These are phyloP conservation scores for Rhynchomys soricoides DNA, from an alignment of 2,113 vertebrate species.

Conservation along the genomic window DNA sequence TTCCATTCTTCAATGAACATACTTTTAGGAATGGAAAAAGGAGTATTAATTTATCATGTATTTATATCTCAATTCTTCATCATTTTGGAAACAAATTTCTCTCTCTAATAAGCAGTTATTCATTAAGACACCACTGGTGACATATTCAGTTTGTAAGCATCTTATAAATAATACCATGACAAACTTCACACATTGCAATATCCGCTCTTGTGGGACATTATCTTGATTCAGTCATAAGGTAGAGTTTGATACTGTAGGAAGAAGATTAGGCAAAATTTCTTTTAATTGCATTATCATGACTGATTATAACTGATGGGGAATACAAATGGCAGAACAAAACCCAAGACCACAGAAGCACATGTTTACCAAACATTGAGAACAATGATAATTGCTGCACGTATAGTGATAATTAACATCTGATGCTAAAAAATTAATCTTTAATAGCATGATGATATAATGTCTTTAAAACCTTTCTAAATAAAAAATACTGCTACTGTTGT, in stretches of 20 bases:
- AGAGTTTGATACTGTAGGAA: neutral
- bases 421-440: neutral
- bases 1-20: too few species aligned
- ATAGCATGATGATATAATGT: neutral
- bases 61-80: neutral
- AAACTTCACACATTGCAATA: neutral
- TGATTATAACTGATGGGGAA: neutral
- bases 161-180: neutral
- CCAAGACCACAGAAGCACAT: neutral
- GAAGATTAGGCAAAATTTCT: neutral
- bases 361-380: neutral
- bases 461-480: neutral
- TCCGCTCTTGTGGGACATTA: neutral
- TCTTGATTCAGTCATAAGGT: neutral
- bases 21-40: neutral
- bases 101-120: neutral
- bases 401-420: neutral
- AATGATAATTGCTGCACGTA: neutral
- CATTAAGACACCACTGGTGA: neutral
- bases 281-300: neutral
- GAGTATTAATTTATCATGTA: neutral
- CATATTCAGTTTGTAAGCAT: neutral
- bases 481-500: neutral
- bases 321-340: neutral
- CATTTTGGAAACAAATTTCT: slow-evolving; percentile 19